Conservation (phyloP, 2,888 invertebrate species). For the Dorcus parallelipipedus region DNA sequence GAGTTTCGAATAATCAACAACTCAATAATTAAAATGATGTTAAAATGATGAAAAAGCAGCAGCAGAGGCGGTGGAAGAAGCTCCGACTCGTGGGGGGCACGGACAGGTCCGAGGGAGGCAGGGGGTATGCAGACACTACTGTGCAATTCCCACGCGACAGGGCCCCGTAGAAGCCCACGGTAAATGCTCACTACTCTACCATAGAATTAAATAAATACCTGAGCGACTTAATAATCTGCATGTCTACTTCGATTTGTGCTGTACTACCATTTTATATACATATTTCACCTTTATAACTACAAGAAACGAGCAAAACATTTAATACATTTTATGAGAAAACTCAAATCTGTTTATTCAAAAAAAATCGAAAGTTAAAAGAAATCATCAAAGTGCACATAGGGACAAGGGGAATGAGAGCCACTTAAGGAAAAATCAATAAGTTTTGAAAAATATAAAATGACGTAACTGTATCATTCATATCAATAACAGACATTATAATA, state of each 20-base stretch:
- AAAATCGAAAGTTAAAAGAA: no score
- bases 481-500: no score
- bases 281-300: no score
- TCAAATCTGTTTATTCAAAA: no score
- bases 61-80: conserved; percentile 40
- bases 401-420: no score
- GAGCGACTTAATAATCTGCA: conserved; percentile 11
- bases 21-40: conserved; percentile 16
- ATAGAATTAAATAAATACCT: conserved; percentile 15
- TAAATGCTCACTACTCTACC: conserved; percentile 35
- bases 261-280: no score
- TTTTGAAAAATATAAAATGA: no score
- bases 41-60: conserved; percentile 15
- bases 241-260: background rate
- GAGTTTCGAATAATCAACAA: conserved; percentile 6
- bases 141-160: conserved; percentile 63
- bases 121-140: conserved; percentile 53
- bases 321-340: conserved; percentile 1
- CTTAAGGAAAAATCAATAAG: no score
- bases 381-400: no score
- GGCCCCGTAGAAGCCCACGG: conserved; percentile 51
- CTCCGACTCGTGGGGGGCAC: conserved; percentile 38
- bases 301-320: no score
- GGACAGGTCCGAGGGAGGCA: conserved; percentile 39
- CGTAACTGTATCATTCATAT: no score